Base-by-base conservation (phyloP, 2,797 vertebrate species). In the Clarias laeviceps region DNA sequence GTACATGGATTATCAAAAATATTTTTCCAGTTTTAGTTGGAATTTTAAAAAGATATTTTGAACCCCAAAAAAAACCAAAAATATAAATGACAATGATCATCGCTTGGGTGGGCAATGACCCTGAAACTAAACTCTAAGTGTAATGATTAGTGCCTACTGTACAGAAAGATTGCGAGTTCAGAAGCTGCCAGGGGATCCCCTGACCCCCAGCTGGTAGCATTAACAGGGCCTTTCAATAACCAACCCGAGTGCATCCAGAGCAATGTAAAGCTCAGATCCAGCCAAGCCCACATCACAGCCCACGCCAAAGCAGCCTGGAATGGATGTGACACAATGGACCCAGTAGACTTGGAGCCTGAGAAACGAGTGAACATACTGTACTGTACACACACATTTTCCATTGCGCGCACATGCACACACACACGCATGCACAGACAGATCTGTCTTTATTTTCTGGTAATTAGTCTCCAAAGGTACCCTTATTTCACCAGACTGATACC, bases 401-500 rank as follows among this genome's bases (percentile, higher is more conserved):
- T 66, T 84, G 54, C 40, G 54, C 64, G 32, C 81, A 62, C 76
- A 40, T 34, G 70, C 54, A 59, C 57, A 24, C 76, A 54, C 76
- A 24, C 34, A 70, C 54, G 22, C 22, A 27, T 56, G 29, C 81
- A 85, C 81, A 86, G 80, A 84, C 86, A 89, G 84, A 80, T 89
- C 80, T 80, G 86, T 82, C 85, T 70, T 85, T 82, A 84, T 87
- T 83, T 87, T 83, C 73, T 82, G 54, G 80, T 87, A 86, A 90
- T 83, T 76, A 50, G 85, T 87, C 85, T 90, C 90, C 90, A 86
- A 79, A 76, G 81, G 80, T 83, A 79, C 86, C 86, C 84, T 84
- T 89, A 87, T 88, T 88, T 89, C 81, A 89, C 83, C 83, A 74
- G 29, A 65, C 76, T 87, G 84, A 90, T 85, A 86, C 86, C 83